Evolutionary conservation across 2,888 invertebrate genomes (phyloP).

Genomic region (Sarcophaga rosellei): DNA sequence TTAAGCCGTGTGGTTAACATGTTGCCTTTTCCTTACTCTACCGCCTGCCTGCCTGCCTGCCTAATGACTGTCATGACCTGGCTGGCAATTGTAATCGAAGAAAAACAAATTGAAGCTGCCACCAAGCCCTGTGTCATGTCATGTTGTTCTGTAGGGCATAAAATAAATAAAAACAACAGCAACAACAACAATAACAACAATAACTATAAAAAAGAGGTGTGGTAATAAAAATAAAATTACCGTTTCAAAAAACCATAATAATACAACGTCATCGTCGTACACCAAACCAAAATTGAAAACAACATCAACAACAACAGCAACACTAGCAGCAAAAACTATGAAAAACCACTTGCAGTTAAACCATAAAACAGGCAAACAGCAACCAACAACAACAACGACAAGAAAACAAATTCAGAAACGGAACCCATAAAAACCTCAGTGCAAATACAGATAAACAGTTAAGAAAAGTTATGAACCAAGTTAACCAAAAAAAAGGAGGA

Average conservation of each 20-base stretch:
- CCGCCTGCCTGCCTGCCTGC: not conserved
- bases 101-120: slow-evolving; percentile 40
- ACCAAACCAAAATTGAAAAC: not conserved
- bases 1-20: not conserved
- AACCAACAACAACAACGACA: not conserved
- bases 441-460: slow-evolving; percentile 45
- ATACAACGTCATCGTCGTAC: not conserved
- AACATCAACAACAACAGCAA: not conserved
- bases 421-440: slow-evolving; percentile 20
- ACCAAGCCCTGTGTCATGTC: slow-evolving; percentile 9
- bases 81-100: not conserved
- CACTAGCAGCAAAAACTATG: not conserved
- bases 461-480: slow-evolving; percentile 48
- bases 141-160: slow-evolving; percentile 18
- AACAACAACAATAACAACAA: slow-evolving; percentile 3
- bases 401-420: not conserved
- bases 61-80: not conserved
- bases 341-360: slow-evolving; percentile 60
- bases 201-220: slow-evolving; percentile 52
- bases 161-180: not conserved
- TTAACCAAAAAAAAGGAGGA: not conserved
- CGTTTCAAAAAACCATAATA: slow-evolving; percentile 49
- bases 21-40: not conserved
- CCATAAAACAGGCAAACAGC: slow-evolving; percentile 13
- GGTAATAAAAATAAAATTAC: slow-evolving; percentile 63